Evolutionary conservation across 2,888 invertebrate genomes (phyloP).

Genomic region (Phasia obesa): DNA sequence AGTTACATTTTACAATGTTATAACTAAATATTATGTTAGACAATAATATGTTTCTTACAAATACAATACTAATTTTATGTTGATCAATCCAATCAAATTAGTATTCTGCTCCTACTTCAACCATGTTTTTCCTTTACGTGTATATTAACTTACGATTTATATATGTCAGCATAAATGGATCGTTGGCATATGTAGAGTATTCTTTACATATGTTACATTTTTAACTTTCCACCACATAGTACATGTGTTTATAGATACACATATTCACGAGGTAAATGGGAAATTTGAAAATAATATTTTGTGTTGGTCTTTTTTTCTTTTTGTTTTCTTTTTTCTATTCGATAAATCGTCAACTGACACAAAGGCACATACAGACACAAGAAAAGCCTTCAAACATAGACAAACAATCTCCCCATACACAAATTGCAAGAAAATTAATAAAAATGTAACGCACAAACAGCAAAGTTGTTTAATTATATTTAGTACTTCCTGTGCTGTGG

Average conservation of each 20-base stretch:
- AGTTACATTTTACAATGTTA: no score
- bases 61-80: no score
- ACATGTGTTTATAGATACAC: slow-evolving; percentile 18
- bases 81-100: no score
- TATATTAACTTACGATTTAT: background rate
- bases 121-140: background rate
- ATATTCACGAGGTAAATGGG: slow-evolving; percentile 56
- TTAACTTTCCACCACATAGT: slow-evolving; percentile 39
- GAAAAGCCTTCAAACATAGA: background rate
- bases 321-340: background rate
- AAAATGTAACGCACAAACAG: background rate
- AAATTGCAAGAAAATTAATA: background rate
- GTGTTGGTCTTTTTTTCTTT: no score
- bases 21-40: no score
- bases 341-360: background rate
- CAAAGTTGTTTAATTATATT: background rate
- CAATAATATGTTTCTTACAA: no score
- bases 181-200: background rate
- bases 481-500: no score
- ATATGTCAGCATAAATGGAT: no score
- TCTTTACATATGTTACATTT: slow-evolving; percentile 51
- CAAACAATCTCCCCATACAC: background rate
- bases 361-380: background rate
- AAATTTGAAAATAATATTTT: no score
- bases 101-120: no score